These are phyloP conservation scores for Acanthosepion lycidas DNA, from an alignment of 2,888 invertebrate species.

Conservation along the genomic window DNA sequence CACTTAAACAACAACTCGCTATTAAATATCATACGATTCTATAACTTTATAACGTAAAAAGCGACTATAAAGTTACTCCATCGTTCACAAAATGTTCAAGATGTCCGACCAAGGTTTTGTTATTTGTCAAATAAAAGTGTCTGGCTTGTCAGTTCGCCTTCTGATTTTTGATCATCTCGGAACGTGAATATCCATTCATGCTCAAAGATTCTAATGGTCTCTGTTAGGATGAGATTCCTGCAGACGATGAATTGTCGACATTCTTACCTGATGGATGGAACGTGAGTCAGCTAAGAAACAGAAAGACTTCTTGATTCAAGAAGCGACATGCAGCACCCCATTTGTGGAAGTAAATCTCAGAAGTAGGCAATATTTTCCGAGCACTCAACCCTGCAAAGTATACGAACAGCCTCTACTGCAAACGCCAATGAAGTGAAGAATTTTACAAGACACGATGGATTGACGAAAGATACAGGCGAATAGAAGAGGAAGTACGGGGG, in stretches of 20 bases:
- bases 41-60: neutral
- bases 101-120: neutral
- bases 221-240: neutral
- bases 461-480: neutral
- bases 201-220: neutral
- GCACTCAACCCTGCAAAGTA: neutral
- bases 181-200: neutral
- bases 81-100: neutral
- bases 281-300: neutral
- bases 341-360: neutral
- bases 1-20: neutral
- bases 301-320: neutral
- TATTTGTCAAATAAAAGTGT: neutral
- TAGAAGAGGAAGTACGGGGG: neutral
- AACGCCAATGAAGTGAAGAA: neutral
- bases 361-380: neutral
- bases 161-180: neutral
- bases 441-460: neutral
- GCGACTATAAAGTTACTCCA: neutral
- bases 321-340: neutral
- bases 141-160: neutral
- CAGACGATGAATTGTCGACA: neutral
- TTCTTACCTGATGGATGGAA: neutral
- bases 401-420: neutral
- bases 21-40: neutral